Conservation (phyloP, 2,888 invertebrate genomes). For the Adelognathus sp. region DNA sequence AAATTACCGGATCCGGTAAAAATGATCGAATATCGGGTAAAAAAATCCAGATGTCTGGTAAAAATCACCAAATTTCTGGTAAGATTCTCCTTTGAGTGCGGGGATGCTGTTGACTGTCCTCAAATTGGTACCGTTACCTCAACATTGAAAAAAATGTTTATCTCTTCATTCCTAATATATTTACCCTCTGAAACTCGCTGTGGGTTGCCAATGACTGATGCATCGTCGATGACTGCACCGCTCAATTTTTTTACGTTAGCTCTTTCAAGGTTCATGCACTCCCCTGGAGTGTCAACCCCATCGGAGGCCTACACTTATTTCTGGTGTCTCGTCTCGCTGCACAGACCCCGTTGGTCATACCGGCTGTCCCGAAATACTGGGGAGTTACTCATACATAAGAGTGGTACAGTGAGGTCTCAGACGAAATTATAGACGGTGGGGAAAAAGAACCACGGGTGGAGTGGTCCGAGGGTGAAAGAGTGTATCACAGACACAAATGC, state of each 20-base stretch:
- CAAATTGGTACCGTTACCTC: too few species aligned
- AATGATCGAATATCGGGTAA: too few species aligned
- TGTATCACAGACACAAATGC: slow-evolving; percentile 39
- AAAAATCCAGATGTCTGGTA: too few species aligned
- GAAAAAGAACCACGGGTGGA: neutral
- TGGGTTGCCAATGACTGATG: neutral
- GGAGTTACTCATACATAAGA: neutral
- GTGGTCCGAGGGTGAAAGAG: slow-evolving; percentile 30
- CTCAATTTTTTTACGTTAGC: neutral
- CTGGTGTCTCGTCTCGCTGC: slow-evolving; percentile 43
- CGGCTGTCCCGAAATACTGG: slow-evolving; percentile 37
- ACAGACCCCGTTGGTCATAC: slow-evolving; percentile 49
- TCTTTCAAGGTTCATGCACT: neutral
- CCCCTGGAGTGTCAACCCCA: slow-evolving; percentile 44
- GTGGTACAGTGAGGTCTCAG: neutral
- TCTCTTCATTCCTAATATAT: too few species aligned
- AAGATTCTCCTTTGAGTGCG: too few species aligned
- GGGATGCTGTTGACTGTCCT: too few species aligned
- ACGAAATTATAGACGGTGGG: neutral
- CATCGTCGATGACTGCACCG: neutral
- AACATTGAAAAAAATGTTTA: too few species aligned
- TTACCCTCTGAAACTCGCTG: neutral
- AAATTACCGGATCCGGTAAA: too few species aligned
- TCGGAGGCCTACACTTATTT: slow-evolving; percentile 44
- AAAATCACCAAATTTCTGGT: too few species aligned